A percentile compares a stretch with the other conserved stretches of the same genome.
Conservation (phyloP, 2,797 vertebrate genomes). For the Kryptolebias ocellatus region DNA sequence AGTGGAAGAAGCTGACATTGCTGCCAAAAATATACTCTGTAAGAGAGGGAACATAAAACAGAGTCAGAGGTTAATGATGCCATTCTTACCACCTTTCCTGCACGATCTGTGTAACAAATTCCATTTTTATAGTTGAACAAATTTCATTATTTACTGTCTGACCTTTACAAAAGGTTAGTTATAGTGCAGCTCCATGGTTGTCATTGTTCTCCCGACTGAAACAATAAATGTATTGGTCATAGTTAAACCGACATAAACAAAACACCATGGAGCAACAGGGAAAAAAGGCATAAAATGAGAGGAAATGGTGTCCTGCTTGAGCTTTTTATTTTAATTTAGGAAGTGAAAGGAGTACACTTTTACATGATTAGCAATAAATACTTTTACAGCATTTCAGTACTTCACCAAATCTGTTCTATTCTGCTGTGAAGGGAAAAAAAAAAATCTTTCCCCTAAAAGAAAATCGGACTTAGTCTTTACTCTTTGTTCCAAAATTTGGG, state of each 20-base stretch:
- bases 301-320: conserved; percentile 8
- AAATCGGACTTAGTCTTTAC: conserved; percentile 24
- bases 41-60: conserved; percentile 8
- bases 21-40: conserved; percentile 18
- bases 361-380: too few species aligned
- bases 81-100: conserved; percentile 44
- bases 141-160: conserved; percentile 70
- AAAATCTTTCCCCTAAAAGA: conserved; percentile 26
- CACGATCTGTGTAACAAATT: conserved; percentile 47
- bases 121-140: conserved; percentile 66
- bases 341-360: too few species aligned
- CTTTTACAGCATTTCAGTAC: too few species aligned
- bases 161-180: conserved; percentile 78
- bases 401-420: conserved; percentile 11
- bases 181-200: conserved; percentile 52
- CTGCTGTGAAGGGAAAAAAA: conserved; percentile 4
- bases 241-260: conserved; percentile 49
- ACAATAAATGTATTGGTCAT: conserved; percentile 51
- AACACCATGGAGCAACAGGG: conserved; percentile 32
- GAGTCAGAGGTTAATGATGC: conserved; percentile 48
- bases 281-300: conserved; percentile 18
- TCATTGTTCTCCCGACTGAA: conserved; percentile 58
- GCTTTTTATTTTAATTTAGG: too few species aligned
- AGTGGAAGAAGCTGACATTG: conserved; percentile 13
- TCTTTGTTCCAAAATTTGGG: conserved; percentile 46